Evolutionary conservation across 2,113 vertebrate species (phyloP).

Genomic region (Telmatochromis brichardi): DNA sequence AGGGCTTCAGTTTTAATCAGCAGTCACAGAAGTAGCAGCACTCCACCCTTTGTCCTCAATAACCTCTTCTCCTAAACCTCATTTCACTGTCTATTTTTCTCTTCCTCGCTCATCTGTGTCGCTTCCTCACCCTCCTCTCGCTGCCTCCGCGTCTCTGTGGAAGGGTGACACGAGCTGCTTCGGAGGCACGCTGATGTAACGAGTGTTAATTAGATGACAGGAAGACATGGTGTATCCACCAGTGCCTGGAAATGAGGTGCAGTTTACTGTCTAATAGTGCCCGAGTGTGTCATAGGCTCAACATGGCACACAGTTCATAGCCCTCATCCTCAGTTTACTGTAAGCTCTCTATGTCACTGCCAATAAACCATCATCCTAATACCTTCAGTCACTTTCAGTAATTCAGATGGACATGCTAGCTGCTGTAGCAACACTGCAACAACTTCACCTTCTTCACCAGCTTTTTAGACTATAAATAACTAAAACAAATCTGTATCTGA

Average conservation of each 20-base stretch:
- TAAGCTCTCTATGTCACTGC: not conserved
- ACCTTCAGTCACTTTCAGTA: not conserved
- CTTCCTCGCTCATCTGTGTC: not conserved
- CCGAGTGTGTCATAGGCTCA: not conserved
- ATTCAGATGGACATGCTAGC: not conserved
- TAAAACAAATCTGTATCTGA: not conserved
- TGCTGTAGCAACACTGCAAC: not conserved
- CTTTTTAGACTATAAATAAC: not conserved
- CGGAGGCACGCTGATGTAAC: not conserved
- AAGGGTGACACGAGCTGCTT: not conserved
- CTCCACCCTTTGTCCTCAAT: not conserved
- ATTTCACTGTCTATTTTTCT: not conserved
- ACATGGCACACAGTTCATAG: not conserved
- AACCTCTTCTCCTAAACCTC: not conserved
- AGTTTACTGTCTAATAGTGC: not conserved
- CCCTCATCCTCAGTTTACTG: not conserved
- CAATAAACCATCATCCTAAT: not conserved
- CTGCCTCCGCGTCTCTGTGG: not conserved
- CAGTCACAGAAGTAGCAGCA: not conserved
- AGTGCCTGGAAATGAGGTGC: not conserved
- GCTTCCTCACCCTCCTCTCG: not conserved
- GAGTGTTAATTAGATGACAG: slow-evolving; percentile 12
- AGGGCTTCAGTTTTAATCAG: not conserved
- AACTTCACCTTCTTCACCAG: not conserved
- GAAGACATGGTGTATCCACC: not conserved